Base-by-base conservation (phyloP, 2,888 invertebrate genomes). In the Axea sp. region DNA sequence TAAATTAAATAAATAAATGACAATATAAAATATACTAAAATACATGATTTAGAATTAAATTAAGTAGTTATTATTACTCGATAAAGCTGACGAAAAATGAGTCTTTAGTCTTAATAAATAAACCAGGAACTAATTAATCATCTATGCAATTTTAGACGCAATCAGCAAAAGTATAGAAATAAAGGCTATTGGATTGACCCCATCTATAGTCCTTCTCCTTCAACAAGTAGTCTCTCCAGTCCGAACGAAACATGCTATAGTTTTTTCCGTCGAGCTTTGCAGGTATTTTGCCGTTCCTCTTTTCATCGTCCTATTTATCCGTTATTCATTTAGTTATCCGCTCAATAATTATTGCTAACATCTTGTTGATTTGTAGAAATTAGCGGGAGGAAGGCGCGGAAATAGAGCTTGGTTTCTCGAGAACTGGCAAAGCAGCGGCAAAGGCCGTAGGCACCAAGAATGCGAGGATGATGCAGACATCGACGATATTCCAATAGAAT, bases 241-340 rank as follows among this genome's bases (percentile, higher is more conserved):
- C 96, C 96, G 2, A 96, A 96, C 84, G 96, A 96, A 89, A 96
- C 96, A 1, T 97, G 97, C 86, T 97, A 97, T 88, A 96, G 96
- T 81, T 97, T 97, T 86, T 96, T 97, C 2, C 90, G 96, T 39
- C 91, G 95, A 81, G 96, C 96, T 6, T 91, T 97, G 45, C 94
- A 92, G 88, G 92, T 92, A 85, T 64, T 47, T 37, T 5, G 8
- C 30, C 33, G 6, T 60, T 65, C 11, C 35, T 45, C 35, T 26
- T 15, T 45, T 45, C 39, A 45, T 47, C 39, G 9, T 6, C 9
- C n/a, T 26, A 33, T 22, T 57, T 8, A 43, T 22, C 6, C 11
- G n/a, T 15, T 41, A 30, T 22, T 7, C 19, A 31, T 7, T 24
- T 8, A 53, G 3, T 4, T n/a, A n/a, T n/a, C n/a, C n/a, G n/a